Conservation (phyloP, 1,140 invertebrate species). For the Drosophila nigrodunni region DNA sequence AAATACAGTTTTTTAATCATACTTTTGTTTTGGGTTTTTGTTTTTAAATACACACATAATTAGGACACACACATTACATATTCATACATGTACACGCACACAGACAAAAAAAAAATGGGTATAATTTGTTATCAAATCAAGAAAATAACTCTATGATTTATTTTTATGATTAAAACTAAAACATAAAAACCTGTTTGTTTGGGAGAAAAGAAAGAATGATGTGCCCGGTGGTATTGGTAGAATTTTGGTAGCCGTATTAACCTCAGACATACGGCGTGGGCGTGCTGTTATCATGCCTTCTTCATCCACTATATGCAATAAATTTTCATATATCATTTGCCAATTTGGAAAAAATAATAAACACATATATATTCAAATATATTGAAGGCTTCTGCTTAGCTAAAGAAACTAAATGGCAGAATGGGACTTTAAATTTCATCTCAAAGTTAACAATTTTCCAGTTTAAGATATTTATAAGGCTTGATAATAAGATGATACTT, state of each 20-base stretch:
- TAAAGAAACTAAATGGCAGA: conserved; percentile 1
- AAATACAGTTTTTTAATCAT: conserved; percentile 43
- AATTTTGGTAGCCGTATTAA: conserved; percentile 92
- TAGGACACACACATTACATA: conserved; percentile 37
- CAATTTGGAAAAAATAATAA: conserved; percentile 76
- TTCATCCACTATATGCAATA: conserved; percentile 85
- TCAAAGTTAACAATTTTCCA: no score
- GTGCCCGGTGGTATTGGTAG: conserved; percentile 97
- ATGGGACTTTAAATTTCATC: no score
- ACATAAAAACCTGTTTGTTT: conserved; percentile 93
- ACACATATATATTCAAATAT: conserved; percentile 44
- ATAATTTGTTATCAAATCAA: conserved; percentile 13
- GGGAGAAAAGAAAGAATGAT: conserved; percentile 98
- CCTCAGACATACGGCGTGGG: conserved; percentile 96
- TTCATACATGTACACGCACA: conserved; percentile 38
- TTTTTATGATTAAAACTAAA: conserved; percentile 57
- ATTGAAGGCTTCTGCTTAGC: conserved; percentile 14
- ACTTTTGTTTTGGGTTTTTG: no score
- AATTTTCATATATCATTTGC: conserved; percentile 75
- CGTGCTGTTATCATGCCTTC: conserved; percentile 90
- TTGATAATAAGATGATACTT: no score
- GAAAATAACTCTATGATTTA: conserved; percentile 15
- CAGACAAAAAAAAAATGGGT: conserved; percentile 18
- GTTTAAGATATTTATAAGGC: no score
- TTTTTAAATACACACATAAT: conserved; percentile 25